Base-by-base conservation (phyloP, 2,888 invertebrate species). In the Drosophila niveifrons region DNA sequence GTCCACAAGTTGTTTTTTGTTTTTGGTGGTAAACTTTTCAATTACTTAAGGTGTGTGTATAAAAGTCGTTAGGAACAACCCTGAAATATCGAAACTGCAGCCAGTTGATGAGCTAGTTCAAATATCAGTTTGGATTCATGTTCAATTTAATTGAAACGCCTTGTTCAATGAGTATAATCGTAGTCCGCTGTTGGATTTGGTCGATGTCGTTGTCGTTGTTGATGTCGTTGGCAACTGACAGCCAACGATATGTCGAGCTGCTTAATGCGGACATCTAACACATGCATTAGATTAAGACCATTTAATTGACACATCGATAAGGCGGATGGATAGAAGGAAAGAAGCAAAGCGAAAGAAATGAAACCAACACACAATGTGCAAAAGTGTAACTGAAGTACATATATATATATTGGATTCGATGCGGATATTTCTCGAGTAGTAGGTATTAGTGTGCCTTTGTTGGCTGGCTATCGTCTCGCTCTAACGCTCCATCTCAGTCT, bases 231-330 rank as follows among this genome's bases (percentile, higher is more conserved):
- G 65, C 31, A 39, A 17, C 17, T 66, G 74, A 74, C 75, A 70
- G 66, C 63, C 50, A 29, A 29, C 50, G 78, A 73, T 80, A 70
- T 66, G 61, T 66, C 68, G 55, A 44, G 18, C 63, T 64, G 57
- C 67, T 72, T 79, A 81, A 75, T 76, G 73, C 68, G 71, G 48
- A 65, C 72, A 68, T 72, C 62, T 53, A 75, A 63, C 72, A 73
- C 73, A 83, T 66, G 82, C 65, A 78, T 85, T 82, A 75, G 75
- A 66, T 48, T 78, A 78, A 87, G 72, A 64, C 82, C 87, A 73
- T 78, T 87, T 83, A 83, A 83, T 83, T 83, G 83, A 87, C 87
- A 84, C 75, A 84, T 82, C 72, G 84, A 82, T 69, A 71, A 72
- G 67, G 55, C 51, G 64, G 63, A 66, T 15, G 64, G 63, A 66